A percentile compares a stretch with the other conserved stretches of the same genome.
These are phyloP conservation scores for Xenopus laevis DNA, from an alignment of 2,113 vertebrate genomes.

Conservation along the genomic window DNA sequence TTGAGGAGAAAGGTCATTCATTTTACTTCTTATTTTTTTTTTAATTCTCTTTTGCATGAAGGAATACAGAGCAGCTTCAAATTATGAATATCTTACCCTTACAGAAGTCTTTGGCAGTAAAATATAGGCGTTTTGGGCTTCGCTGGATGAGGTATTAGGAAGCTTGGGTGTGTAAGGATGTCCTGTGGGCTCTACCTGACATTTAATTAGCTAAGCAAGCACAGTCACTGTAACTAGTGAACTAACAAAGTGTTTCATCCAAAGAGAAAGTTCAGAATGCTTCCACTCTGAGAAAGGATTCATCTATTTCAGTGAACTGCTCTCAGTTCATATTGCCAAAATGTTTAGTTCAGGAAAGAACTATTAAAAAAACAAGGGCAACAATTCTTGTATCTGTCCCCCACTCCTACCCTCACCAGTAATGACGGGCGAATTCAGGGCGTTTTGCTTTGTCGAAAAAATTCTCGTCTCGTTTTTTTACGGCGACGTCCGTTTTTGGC, in stretches of 20 bases:
- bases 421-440: too few species aligned
- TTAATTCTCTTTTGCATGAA: constrained; percentile 6
- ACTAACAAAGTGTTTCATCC: constrained; percentile 10
- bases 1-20: constrained; percentile 9
- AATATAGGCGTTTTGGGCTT: constrained; percentile 28
- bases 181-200: constrained; percentile 42
- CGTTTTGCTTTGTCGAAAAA: too few species aligned
- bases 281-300: not conserved
- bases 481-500: too few species aligned
- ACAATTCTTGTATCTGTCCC: too few species aligned
- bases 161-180: constrained; percentile 41
- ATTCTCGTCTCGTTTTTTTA: too few species aligned
- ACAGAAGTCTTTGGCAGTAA: constrained; percentile 41
- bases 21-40: constrained; percentile 4
- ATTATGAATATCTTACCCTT: constrained; percentile 37
- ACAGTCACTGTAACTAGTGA: not conserved
- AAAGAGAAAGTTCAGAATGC: not conserved
- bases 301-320: not conserved
- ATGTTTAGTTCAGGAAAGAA: too few species aligned
- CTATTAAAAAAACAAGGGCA: too few species aligned
- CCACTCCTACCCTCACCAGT: too few species aligned
- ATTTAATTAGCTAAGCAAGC: constrained; percentile 35
- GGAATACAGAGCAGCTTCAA: constrained; percentile 23
- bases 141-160: constrained; percentile 30
- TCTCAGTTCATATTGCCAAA: too few species aligned